Percentiles rank a stretch among this genome's conserved stretches.
Evolutionary conservation across 2,113 vertebrate genomes (phyloP).

Genomic region (Aegithalos caudatus): DNA sequence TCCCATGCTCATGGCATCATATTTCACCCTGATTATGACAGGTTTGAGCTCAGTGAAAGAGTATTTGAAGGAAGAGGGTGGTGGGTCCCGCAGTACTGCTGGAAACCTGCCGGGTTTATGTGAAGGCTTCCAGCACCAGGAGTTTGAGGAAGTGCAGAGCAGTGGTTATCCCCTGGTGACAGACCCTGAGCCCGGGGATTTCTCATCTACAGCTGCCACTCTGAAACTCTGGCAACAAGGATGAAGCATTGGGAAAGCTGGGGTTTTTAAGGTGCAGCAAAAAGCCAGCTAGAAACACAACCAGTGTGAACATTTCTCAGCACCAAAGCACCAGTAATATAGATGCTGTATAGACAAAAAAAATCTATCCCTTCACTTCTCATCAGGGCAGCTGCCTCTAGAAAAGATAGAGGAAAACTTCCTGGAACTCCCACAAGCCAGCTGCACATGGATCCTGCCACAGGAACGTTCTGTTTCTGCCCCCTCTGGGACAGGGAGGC

Average conservation of each 20-base stretch:
- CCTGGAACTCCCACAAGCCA: neutral
- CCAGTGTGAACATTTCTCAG: neutral
- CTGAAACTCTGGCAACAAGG: neutral
- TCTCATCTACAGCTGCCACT: rapidly evolving
- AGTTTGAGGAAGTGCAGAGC: neutral
- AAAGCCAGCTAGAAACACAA: neutral
- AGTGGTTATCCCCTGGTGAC: neutral
- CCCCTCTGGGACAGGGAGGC: neutral
- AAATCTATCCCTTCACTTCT: neutral
- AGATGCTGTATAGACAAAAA: neutral
- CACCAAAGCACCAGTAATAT: rapidly evolving
- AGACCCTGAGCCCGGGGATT: neutral
- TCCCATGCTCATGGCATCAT: neutral
- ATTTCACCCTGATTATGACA: neutral
- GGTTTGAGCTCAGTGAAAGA: neutral
- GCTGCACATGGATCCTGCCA: neutral
- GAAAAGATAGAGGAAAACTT: neutral
- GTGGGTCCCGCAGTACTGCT: rapidly evolving
- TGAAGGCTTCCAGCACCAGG: neutral
- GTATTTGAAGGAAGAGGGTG: neutral
- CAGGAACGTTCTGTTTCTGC: neutral
- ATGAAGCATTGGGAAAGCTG: neutral
- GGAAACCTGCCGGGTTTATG: neutral
- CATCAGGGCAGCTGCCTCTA: neutral
- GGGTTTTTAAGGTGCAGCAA: neutral